Conservation (phyloP, 1,140 invertebrate species). For the Ips nitidus region DNA sequence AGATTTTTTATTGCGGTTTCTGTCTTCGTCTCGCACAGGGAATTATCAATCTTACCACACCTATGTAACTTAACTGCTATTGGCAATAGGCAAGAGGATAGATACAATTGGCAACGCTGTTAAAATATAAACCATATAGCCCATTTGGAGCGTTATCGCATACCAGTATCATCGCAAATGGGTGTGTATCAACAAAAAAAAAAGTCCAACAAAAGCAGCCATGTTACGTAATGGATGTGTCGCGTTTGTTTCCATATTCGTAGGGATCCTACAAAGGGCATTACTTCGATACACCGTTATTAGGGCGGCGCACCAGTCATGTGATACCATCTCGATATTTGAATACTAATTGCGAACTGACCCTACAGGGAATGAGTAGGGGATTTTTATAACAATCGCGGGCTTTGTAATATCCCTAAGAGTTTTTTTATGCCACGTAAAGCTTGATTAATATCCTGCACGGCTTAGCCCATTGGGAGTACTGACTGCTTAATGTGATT, state of each 20-base stretch:
- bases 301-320: constrained; percentile 47
- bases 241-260: constrained; percentile 45
- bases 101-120: not conserved
- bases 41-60: too few relatives aligned
- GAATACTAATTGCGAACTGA: constrained; percentile 43
- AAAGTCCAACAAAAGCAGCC: constrained; percentile 44
- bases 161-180: not conserved
- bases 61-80: too few relatives aligned
- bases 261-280: constrained; percentile 35
- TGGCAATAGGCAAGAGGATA: too few relatives aligned
- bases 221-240: constrained; percentile 46
- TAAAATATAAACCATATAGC: not conserved
- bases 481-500: too few relatives aligned
- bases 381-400: constrained; percentile 5
- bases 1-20: too few relatives aligned
- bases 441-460: too few relatives aligned
- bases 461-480: too few relatives aligned
- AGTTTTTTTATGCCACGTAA: not conserved
- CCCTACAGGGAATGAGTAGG: constrained; percentile 8
- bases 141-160: constrained; percentile 1
- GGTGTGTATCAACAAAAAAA: constrained; percentile 3
- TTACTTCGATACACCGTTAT: constrained; percentile 46
- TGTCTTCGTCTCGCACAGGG: too few relatives aligned
- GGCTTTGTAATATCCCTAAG: not conserved
- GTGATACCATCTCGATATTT: constrained; percentile 47